Evolutionary conservation across 2,113 vertebrate genomes (phyloP).

Genomic region (Daboia siamensis): DNA sequence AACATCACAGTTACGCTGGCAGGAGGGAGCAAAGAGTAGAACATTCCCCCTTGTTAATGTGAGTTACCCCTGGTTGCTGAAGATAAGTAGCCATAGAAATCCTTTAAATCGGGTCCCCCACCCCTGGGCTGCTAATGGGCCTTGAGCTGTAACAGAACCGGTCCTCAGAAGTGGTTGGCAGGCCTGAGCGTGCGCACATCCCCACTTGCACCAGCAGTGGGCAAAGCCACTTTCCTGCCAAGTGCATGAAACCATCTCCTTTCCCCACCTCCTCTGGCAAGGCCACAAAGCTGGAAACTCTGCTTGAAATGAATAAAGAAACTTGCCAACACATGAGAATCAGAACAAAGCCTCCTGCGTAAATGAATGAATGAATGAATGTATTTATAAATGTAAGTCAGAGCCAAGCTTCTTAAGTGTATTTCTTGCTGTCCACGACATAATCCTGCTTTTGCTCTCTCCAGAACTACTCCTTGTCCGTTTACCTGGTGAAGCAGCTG

Average conservation of each 20-base stretch:
- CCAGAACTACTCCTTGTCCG: slow-evolving; percentile 75
- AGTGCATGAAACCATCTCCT: too few species aligned
- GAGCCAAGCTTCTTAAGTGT: not conserved
- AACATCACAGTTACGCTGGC: not conserved
- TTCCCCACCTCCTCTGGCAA: too few species aligned
- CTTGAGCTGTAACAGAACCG: too few species aligned
- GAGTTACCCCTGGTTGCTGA: too few species aligned
- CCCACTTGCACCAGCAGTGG: too few species aligned
- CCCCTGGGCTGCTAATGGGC: too few species aligned
- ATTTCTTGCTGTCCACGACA: not conserved
- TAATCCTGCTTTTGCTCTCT: not conserved
- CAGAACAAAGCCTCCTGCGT: not conserved
- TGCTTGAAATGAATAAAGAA: not conserved
- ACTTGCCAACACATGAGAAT: not conserved
- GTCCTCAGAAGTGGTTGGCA: too few species aligned
- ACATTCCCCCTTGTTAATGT: too few species aligned
- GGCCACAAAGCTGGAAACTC: not conserved
- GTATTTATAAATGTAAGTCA: not conserved
- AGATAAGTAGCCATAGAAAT: too few species aligned
- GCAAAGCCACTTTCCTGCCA: too few species aligned
- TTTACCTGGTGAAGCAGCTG: slow-evolving; percentile 78
- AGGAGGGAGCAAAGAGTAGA: not conserved
- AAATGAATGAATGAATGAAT: not conserved
- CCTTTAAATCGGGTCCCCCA: too few species aligned
- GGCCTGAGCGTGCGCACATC: too few species aligned